Base-by-base conservation (phyloP, 2,888 invertebrate species). In the Balanococcus diminutus region DNA sequence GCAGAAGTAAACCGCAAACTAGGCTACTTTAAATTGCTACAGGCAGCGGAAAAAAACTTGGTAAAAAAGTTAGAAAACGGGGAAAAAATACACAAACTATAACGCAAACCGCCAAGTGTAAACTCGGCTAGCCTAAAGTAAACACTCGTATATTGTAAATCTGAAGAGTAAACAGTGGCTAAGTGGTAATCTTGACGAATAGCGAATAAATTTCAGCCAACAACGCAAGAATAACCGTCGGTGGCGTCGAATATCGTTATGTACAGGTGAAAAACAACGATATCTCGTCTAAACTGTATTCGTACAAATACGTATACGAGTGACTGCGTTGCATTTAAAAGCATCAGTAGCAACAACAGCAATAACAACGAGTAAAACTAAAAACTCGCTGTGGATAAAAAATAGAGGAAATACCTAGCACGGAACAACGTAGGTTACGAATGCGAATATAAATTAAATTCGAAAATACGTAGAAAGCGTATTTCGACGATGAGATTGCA, bases 61-160 rank as follows among this genome's bases (percentile, higher is more conserved):
- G 16, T 3, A 16, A 42, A 42, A 16, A 42, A 42, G 14, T 11
- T 3, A 42, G 42, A 42, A 42, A 36, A 36, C 36, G 36, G 4
- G 11, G 42, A 56, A 56, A 56, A 56, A 56, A 56, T 56, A 56
- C 56, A 56, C 56, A 56, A 42, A 42, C 42, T 42, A 42, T 56
- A 56, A 56, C 56, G 56, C 56, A 11, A 56, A 22, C 56, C 56
- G 56, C 56, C 14, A 42, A 42, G 56, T 56, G 56, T 56, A 56
- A 56, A 56, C 56, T 19, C 56, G 56, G 56, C 22, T 56, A 56
- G 56, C 56, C 56, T 22, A 56, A 56, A 56, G 22, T 56, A 56
- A 56, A 56, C 56, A 56, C 56, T 56, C 56, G 56, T 56, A 56
- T 22, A 56, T 56, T 56, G 56, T 56, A 56, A 56, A 56, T 56